Percentiles rank a stretch among this genome's conserved stretches.
These are phyloP conservation scores for Cosmopolites sordidus DNA, from an alignment of 2,888 invertebrate genomes.

Conservation along the genomic window DNA sequence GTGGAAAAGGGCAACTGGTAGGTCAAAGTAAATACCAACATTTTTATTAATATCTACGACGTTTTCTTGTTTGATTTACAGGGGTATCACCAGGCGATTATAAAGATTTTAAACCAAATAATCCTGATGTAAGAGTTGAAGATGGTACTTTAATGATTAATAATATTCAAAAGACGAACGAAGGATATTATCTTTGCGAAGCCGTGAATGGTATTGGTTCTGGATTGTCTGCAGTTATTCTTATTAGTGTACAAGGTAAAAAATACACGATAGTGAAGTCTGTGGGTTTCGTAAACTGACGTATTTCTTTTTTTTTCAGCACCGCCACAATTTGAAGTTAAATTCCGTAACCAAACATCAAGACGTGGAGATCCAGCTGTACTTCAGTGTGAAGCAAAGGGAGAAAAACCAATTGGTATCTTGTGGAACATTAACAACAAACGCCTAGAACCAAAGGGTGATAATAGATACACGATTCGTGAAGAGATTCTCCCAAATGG, in stretches of 20 bases:
- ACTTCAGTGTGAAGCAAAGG: conserved; percentile 86
- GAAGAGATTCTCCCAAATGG: conserved; percentile 86
- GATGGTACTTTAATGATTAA: conserved; percentile 89
- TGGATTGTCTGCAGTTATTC: conserved; percentile 88
- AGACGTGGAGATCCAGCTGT: conserved; percentile 87
- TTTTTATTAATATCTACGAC: conserved; percentile 4
- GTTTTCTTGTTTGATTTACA: conserved; percentile 39
- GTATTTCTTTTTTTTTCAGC: conserved; percentile 53
- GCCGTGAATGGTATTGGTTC: conserved; percentile 95
- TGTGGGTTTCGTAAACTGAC: not conserved
- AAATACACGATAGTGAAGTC: not conserved
- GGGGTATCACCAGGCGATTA: conserved; percentile 90
- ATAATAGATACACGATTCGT: conserved; percentile 79
- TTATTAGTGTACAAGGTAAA: conserved; percentile 87
- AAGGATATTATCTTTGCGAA: conserved; percentile 93
- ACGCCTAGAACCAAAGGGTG: conserved; percentile 85
- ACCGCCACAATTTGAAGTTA: conserved; percentile 90
- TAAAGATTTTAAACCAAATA: conserved; percentile 85
- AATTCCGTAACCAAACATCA: conserved; percentile 86
- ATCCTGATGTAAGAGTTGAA: conserved; percentile 86
- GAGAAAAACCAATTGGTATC: conserved; percentile 92
- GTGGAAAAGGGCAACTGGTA: conserved; percentile 95
- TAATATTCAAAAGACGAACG: conserved; percentile 88
- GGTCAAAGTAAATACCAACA: conserved; percentile 20
- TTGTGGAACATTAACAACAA: conserved; percentile 94